phyloP scores from a whole-genome alignment of 2,113 vertebrate genomes.

The Syrmaticus mikado region DNA sequence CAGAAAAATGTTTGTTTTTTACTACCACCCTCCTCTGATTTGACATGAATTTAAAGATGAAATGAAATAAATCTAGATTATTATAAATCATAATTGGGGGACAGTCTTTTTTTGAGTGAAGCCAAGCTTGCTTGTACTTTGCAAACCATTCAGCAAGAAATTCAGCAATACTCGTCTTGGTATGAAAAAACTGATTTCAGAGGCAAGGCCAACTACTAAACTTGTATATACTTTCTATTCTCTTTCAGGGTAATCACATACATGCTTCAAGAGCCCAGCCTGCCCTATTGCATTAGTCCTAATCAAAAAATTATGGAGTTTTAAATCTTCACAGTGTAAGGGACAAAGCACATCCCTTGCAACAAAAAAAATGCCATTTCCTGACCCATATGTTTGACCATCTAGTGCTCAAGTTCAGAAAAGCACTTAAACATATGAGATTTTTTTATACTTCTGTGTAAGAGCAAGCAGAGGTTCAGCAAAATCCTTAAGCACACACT shows the following conservation, averaged over 20 bases:
- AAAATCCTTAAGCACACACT: neutral
- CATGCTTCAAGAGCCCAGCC: neutral
- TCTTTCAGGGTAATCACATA: neutral
- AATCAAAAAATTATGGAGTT: neutral
- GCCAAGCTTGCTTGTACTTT: neutral
- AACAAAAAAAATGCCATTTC: neutral
- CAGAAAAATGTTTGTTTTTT: constrained; percentile 33
- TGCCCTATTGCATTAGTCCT: neutral
- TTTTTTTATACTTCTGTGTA: neutral
- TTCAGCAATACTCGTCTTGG: neutral
- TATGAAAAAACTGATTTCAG: neutral
- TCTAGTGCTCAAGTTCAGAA: neutral
- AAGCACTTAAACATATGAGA: neutral
- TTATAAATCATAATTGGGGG: neutral
- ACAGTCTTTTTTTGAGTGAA: neutral
- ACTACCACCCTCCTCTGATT: neutral
- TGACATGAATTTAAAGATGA: constrained; percentile 13
- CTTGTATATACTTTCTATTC: neutral
- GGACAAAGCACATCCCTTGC: neutral
- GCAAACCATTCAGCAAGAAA: neutral
- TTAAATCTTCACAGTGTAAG: neutral
- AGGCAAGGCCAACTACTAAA: neutral
- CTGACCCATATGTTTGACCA: neutral
- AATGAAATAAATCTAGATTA: constrained; percentile 14
- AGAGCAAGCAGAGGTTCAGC: neutral